Conservation (phyloP, 2,113 vertebrate genomes). For the Mionectes macconnelli region DNA sequence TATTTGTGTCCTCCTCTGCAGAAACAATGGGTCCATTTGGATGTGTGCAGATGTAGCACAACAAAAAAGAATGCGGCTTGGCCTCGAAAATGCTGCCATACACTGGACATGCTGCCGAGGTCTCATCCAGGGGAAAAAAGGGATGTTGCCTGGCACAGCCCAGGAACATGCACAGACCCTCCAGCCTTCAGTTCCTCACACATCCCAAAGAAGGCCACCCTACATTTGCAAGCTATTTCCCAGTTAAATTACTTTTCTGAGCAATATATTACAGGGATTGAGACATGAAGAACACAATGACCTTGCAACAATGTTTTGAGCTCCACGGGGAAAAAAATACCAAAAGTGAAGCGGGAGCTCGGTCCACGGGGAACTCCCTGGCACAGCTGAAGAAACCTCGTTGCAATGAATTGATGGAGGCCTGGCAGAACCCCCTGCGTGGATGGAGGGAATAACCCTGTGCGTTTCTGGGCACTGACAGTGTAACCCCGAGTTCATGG, state of each 20-base stretch:
- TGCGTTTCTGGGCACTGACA: not conserved
- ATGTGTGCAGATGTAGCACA: not conserved
- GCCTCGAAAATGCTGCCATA: not conserved
- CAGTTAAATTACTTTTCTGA: not conserved
- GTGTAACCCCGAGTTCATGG: accelerated
- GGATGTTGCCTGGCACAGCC: not conserved
- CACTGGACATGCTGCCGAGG: accelerated
- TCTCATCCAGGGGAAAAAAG: too few relatives aligned
- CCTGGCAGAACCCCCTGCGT: not conserved
- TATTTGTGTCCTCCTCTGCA: not conserved
- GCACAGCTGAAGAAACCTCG: not conserved
- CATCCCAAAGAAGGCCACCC: not conserved
- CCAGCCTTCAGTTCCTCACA: not conserved
- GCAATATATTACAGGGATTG: not conserved
- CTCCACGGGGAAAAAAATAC: not conserved
- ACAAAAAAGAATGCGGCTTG: not conserved
- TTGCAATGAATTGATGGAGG: not conserved
- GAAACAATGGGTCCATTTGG: not conserved
- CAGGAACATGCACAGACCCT: not conserved
- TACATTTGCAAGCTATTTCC: not conserved
- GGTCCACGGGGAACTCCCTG: accelerated
- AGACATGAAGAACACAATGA: not conserved
- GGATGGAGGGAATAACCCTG: accelerated
- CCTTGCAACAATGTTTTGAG: not conserved
- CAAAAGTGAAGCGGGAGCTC: accelerated